These are phyloP conservation scores for Neostethus bicornis DNA, from an alignment of 2,797 vertebrate genomes.

Conservation along the genomic window DNA sequence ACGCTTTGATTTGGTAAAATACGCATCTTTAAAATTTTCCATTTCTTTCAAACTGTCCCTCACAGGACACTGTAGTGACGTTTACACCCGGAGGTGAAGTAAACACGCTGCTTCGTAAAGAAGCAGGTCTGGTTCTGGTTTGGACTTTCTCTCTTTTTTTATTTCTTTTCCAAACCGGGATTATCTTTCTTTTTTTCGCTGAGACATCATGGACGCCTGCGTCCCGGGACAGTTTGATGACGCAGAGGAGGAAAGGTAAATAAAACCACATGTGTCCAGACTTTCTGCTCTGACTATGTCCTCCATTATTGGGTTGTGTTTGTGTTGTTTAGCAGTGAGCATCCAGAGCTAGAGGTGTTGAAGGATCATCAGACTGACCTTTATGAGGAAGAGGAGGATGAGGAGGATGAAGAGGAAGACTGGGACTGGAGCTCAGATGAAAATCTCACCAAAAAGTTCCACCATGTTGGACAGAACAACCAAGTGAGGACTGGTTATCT, in stretches of 20 bases:
- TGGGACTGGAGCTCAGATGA: constrained; percentile 85
- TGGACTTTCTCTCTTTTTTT: no score
- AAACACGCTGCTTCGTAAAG: constrained; percentile 20
- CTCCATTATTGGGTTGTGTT: not conserved
- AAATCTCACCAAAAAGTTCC: constrained; percentile 79
- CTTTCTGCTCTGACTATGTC: not conserved
- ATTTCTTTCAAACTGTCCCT: not conserved
- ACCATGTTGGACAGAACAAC: constrained; percentile 66
- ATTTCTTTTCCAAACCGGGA: no score
- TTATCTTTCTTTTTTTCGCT: not conserved
- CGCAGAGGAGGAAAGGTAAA: constrained; percentile 81
- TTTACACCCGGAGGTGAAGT: constrained; percentile 18
- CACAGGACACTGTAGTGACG: constrained; percentile 32
- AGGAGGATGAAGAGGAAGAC: constrained; percentile 61
- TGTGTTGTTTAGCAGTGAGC: constrained; percentile 7
- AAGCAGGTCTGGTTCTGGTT: not conserved
- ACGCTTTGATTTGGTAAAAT: no score
- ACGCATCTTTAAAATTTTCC: no score
- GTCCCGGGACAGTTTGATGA: constrained; percentile 91
- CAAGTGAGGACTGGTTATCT: constrained; percentile 77
- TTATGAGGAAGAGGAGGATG: constrained; percentile 27
- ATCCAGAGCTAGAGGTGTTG: constrained; percentile 6
- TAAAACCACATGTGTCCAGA: no score
- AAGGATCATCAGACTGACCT: constrained; percentile 16
- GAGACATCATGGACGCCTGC: constrained; percentile 41